Base-by-base conservation (phyloP, 2,113 vertebrate species). In the Eubucco bourcierii region DNA sequence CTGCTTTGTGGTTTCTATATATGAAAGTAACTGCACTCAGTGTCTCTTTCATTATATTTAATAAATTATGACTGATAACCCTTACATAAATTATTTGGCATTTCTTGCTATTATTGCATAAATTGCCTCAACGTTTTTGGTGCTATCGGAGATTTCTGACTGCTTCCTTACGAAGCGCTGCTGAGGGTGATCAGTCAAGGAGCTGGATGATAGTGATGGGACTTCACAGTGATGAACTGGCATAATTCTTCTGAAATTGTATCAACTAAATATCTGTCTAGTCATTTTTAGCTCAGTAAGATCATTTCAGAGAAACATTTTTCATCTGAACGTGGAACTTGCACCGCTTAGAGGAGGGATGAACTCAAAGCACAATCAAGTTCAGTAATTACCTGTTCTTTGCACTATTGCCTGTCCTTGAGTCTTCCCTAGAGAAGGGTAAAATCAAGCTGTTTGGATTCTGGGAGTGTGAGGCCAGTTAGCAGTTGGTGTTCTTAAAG, bases 201-300 rank as follows among this genome's bases (percentile, higher is more conserved):
- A 70, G 37, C 46, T 77, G 31, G 29, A 18, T 39, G 39, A 63
- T 28, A 56, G 84, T 47, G 75, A 71, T 61, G 58, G 37, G 64
- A 71, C 61, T 66, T 74, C 37, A 37, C 47, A 31, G 20, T 39
- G 60, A 46, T 70, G 73, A 89, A 67, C 67, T 64, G 72, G 66
- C 56, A 74, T 85, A 80, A 93, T 58, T 91, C 37, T 84, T 87
- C 75, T 72, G 55, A 88, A 90, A 92, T 33, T 70, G 31, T 59
- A 37, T 24, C 56, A 41, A 37, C n/a, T 87, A 70, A 95, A 85
- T 94, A 91, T 66, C 87, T 80, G 21, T 66, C 66, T 59, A 66
- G 72, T 80, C 25, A 67, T 77, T 95, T 91, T 67, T 83, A 71
- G 53, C 4, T 3, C 37, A 53, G 64, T 23, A 61, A 83, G 75